Evolutionary conservation across 2,888 invertebrate species (phyloP).

Genomic region (Melieria omissa): DNA sequence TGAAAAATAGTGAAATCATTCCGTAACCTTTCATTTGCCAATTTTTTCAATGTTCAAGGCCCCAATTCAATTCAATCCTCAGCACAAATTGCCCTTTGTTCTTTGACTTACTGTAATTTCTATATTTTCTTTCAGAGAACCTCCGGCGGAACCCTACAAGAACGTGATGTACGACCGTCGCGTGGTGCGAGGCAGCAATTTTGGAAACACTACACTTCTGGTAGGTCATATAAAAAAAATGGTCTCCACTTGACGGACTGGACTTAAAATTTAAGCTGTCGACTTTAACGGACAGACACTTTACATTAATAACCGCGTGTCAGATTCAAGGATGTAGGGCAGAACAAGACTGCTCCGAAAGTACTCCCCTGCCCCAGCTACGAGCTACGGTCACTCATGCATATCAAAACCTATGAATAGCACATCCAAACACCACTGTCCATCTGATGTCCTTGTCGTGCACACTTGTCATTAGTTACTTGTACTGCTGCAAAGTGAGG

Average conservation of each 20-base stretch:
- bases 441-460: conserved; percentile 8
- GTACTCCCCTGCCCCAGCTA: too few relatives aligned
- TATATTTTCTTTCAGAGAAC: conserved; percentile 55
- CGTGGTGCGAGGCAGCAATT: conserved; percentile 86
- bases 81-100: not conserved
- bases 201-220: conserved; percentile 62
- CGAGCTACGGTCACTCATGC: too few relatives aligned
- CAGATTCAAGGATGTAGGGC: too few relatives aligned
- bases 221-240: conserved; percentile 48
- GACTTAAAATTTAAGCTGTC: too few relatives aligned
- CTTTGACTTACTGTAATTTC: not conserved
- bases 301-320: too few relatives aligned
- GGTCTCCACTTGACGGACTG: too few relatives aligned
- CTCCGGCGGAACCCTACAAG: conserved; percentile 70
- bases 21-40: not conserved
- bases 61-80: not conserved
- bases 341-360: too few relatives aligned
- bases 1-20: too few relatives aligned
- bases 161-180: conserved; percentile 93
- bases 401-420: not conserved
- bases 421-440: not conserved
- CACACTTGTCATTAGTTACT: conserved; percentile 6
- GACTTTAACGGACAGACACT: too few relatives aligned
- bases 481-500: not conserved
- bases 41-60: not conserved